Conservation (phyloP, 2,888 invertebrate genomes). For the Steromphala cineraria region DNA sequence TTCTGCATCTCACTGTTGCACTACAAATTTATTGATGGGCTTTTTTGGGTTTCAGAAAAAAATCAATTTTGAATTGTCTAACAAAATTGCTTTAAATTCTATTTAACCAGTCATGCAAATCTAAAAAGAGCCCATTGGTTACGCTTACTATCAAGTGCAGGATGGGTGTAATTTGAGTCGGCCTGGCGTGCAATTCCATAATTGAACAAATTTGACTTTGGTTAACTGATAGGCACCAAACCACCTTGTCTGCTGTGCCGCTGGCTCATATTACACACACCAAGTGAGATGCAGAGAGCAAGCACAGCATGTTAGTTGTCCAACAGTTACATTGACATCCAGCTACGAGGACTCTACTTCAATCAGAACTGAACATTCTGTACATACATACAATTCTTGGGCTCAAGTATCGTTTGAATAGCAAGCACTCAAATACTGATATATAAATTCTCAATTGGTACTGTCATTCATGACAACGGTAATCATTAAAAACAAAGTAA, state of each 20-base stretch:
- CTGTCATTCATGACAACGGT: no score
- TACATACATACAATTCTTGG: no score
- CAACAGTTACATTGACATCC: not conserved
- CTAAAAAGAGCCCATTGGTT: not conserved
- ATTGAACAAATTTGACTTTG: not conserved
- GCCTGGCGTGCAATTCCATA: not conserved
- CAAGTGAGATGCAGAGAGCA: slow-evolving; percentile 23
- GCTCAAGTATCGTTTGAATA: no score
- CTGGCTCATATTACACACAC: slow-evolving; percentile 17
- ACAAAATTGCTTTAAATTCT: not conserved
- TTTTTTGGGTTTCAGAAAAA: not conserved
- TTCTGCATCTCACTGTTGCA: slow-evolving; percentile 25
- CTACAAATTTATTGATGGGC: slow-evolving; percentile 15
- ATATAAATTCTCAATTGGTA: no score
- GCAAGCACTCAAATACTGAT: no score
- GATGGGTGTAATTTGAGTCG: slow-evolving; percentile 15
- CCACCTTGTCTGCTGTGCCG: slow-evolving; percentile 11
- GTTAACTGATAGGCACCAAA: slow-evolving; percentile 5
- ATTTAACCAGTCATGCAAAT: not conserved
- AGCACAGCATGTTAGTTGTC: not conserved
- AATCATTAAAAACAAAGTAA: no score
- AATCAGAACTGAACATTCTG: not conserved
- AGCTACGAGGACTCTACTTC: not conserved
- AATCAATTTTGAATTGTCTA: not conserved
- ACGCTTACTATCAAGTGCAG: not conserved